A percentile compares a stretch with the other conserved stretches of the same genome.
These are phyloP conservation scores for Sebastes melanostomus DNA, from an alignment of 2,797 vertebrate genomes.

Conservation along the genomic window DNA sequence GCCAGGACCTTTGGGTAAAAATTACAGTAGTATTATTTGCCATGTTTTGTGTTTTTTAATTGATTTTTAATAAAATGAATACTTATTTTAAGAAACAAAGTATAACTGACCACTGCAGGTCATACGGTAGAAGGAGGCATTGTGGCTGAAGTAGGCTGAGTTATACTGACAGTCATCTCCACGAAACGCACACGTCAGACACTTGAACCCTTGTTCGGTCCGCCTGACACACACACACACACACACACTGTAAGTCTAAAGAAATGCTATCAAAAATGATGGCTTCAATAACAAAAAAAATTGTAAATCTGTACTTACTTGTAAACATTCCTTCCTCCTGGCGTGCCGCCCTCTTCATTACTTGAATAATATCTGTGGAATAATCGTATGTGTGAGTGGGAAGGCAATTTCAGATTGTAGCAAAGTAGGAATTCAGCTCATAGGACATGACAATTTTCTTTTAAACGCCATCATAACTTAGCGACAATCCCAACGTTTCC, in stretches of 20 bases:
- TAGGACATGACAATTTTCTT: neutral
- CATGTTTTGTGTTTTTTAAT: neutral
- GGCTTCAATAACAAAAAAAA: neutral
- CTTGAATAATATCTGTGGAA: constrained; percentile 90
- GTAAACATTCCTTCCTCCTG: constrained; percentile 94
- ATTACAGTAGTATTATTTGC: neutral
- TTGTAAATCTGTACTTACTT: constrained; percentile 76
- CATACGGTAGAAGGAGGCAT: constrained; percentile 86
- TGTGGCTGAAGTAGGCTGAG: constrained; percentile 88
- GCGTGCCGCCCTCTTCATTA: constrained; percentile 82
- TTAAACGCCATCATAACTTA: neutral
- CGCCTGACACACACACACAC: constrained; percentile 19
- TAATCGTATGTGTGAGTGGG: neutral
- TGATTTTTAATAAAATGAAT: neutral
- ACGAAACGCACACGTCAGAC: constrained; percentile 87
- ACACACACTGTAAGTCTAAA: neutral
- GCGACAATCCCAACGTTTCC: neutral
- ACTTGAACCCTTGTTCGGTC: constrained; percentile 57
- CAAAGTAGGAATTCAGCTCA: neutral
- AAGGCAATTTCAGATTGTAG: neutral
- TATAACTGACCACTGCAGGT: constrained; percentile 86
- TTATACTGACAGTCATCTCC: constrained; percentile 87
- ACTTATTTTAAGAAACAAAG: neutral
- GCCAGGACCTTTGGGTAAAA: constrained; percentile 85
- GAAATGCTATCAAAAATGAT: neutral